Evolutionary conservation across 1,140 invertebrate species (phyloP).

Genomic region (Amphibalanus amphitrite): DNA sequence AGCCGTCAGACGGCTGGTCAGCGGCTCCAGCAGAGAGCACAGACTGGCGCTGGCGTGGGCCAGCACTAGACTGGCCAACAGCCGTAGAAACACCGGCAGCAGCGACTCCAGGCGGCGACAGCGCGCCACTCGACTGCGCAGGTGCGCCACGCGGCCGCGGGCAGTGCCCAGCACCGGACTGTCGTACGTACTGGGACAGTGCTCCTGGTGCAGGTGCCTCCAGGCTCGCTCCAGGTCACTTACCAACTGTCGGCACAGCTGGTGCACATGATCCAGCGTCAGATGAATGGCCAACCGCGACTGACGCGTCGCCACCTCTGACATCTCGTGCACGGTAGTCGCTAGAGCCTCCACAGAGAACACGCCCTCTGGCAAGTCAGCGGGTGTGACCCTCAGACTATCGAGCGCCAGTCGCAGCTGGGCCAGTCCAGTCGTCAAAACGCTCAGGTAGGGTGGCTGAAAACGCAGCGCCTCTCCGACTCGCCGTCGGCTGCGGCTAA

Average conservation of each 20-base stretch:
- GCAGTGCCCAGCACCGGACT: neutral
- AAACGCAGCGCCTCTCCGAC: neutral
- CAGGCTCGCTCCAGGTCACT: neutral
- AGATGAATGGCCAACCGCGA: neutral
- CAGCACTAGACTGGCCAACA: neutral
- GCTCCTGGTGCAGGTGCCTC: neutral
- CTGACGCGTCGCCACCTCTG: neutral
- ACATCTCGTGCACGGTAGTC: neutral
- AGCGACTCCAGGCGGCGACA: neutral
- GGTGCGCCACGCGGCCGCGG: neutral
- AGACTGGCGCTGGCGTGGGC: neutral
- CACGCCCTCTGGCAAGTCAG: neutral
- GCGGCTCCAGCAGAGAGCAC: neutral
- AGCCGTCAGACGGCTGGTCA: neutral
- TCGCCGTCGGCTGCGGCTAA: neutral
- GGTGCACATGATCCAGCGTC: neutral
- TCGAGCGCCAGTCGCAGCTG: neutral
- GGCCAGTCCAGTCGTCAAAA: neutral
- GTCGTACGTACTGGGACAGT: neutral
- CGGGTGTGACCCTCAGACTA: neutral
- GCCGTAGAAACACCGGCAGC: neutral
- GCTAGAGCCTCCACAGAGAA: neutral
- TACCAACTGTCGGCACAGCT: neutral
- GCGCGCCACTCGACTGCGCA: neutral
- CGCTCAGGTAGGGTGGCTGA: neutral